These are phyloP conservation scores for Mola mola DNA, from an alignment of 2,113 vertebrate species.

Conservation along the genomic window DNA sequence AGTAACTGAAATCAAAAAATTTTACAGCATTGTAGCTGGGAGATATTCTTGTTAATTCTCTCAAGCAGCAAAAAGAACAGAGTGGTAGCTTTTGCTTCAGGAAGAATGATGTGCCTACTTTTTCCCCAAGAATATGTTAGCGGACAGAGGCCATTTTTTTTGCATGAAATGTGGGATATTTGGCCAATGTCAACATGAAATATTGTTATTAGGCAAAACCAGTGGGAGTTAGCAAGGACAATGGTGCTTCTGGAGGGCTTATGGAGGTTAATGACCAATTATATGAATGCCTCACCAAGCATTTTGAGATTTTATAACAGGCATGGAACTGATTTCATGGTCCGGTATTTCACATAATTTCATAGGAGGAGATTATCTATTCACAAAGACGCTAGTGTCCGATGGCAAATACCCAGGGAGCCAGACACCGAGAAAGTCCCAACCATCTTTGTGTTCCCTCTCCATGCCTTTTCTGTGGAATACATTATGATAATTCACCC, in stretches of 20 bases:
- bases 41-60: too few relatives aligned
- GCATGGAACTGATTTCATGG: slow-evolving; percentile 80
- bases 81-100: slow-evolving; percentile 8
- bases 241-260: slow-evolving; percentile 67
- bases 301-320: slow-evolving; percentile 79
- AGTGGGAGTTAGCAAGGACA: slow-evolving; percentile 74
- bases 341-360: slow-evolving; percentile 77
- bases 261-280: slow-evolving; percentile 82
- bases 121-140: too few relatives aligned
- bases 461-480: slow-evolving; percentile 58
- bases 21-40: slow-evolving; percentile 32
- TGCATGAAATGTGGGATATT: slow-evolving; percentile 42
- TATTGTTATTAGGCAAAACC: slow-evolving; percentile 68
- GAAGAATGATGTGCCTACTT: slow-evolving; percentile 24
- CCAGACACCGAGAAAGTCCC: slow-evolving; percentile 58
- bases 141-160: slow-evolving; percentile 39
- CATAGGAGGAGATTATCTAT: slow-evolving; percentile 75
- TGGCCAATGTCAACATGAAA: slow-evolving; percentile 65
- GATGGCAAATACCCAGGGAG: slow-evolving; percentile 58
- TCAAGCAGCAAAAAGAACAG: slow-evolving; percentile 4
- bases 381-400: slow-evolving; percentile 67
- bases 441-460: slow-evolving; percentile 53
- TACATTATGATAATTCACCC: slow-evolving; percentile 69
- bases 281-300: slow-evolving; percentile 77
- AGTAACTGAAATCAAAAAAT: slow-evolving; percentile 52